Conservation (phyloP, 2,888 invertebrate species). For the Agapostemon virescens region DNA sequence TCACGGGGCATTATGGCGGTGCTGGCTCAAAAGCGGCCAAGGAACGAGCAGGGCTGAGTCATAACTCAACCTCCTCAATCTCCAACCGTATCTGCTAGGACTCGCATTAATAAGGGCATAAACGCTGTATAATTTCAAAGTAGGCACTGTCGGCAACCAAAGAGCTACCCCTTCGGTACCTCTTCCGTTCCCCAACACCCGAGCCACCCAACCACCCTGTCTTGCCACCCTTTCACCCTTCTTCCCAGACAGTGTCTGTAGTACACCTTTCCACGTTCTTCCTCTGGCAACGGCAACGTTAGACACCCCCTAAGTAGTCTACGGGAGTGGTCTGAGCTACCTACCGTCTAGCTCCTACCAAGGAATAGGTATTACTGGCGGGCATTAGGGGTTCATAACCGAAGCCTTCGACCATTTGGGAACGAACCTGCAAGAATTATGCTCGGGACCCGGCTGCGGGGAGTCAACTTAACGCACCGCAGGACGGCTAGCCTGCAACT, state of each 20-base stretch:
- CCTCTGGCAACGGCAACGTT: neutral
- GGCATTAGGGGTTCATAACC: conserved; percentile 17
- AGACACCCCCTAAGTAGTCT: neutral
- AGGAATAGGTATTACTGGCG: conserved; percentile 27
- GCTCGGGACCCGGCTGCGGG: neutral
- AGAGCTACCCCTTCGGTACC: conserved; percentile 39
- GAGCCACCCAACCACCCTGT: neutral
- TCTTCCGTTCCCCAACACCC: conserved; percentile 17
- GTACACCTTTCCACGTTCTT: conserved; percentile 6
- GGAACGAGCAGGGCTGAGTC: conserved; percentile 67
- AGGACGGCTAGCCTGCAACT: neutral
- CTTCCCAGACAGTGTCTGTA: conserved; percentile 1
- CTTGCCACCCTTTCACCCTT: conserved; percentile 6
- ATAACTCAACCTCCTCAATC: conserved; percentile 73
- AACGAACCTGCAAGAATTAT: conserved; percentile 22
- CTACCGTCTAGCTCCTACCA: neutral
- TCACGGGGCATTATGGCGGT: conserved; percentile 77
- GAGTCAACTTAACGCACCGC: conserved; percentile 12
- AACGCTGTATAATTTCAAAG: conserved; percentile 71
- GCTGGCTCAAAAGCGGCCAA: conserved; percentile 75
- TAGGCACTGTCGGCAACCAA: conserved; percentile 57
- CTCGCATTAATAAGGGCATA: conserved; percentile 76
- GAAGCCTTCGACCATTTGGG: conserved; percentile 16
- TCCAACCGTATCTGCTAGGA: conserved; percentile 70
- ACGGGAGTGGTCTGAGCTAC: neutral